Evolutionary conservation across 2,113 vertebrate species (phyloP).

Genomic region (Neoarius graeffei): DNA sequence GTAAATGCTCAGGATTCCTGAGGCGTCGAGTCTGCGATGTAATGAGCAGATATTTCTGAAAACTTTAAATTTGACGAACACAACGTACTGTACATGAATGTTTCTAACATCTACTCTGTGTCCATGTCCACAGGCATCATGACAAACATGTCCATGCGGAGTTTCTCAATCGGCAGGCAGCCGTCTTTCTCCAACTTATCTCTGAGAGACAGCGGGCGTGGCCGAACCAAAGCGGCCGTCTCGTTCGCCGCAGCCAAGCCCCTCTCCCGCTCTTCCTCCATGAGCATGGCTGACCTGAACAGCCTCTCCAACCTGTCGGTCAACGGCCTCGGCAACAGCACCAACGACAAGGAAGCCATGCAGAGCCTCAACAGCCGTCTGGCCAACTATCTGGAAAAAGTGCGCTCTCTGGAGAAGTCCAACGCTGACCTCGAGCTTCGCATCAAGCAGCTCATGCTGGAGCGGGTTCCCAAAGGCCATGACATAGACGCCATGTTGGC

Average conservation of each 20-base stretch:
- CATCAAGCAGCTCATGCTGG: slow-evolving; percentile 79
- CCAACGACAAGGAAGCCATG: slow-evolving; percentile 88
- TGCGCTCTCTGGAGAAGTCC: slow-evolving; percentile 75
- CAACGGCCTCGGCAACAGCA: slow-evolving; percentile 68
- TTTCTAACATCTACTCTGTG: neutral
- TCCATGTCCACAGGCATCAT: slow-evolving; percentile 60
- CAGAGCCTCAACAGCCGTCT: slow-evolving; percentile 87
- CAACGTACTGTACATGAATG: too few relatives aligned
- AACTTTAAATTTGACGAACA: neutral
- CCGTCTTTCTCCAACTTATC: slow-evolving; percentile 76
- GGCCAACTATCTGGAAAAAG: slow-evolving; percentile 81
- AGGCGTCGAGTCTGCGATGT: neutral
- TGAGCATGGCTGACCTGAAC: slow-evolving; percentile 70
- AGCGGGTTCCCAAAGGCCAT: slow-evolving; percentile 76
- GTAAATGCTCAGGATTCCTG: neutral
- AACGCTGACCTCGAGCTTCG: slow-evolving; percentile 77
- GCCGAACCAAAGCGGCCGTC: slow-evolving; percentile 67
- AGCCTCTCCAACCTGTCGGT: slow-evolving; percentile 61
- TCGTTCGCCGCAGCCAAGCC: slow-evolving; percentile 65
- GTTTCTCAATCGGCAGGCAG: slow-evolving; percentile 68
- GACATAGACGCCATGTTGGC: slow-evolving; percentile 77
- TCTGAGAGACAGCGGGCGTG: slow-evolving; percentile 68
- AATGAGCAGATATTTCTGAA: neutral
- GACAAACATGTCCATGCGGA: slow-evolving; percentile 73
- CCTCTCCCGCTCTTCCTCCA: slow-evolving; percentile 68